phyloP scores from a whole-genome alignment of 2,113 vertebrate species.

The Cromileptes altivelis region DNA sequence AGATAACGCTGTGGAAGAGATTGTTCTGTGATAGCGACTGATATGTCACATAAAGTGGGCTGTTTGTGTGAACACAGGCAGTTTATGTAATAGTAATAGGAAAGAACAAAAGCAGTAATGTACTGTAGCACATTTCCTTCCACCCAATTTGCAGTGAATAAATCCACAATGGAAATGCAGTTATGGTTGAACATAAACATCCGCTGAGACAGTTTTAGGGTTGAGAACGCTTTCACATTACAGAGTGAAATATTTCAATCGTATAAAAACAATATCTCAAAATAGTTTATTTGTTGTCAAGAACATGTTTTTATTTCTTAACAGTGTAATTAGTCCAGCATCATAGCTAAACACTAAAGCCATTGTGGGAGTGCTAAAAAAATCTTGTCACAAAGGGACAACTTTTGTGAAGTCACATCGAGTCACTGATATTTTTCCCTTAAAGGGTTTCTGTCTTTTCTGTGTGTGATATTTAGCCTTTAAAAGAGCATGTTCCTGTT shows the following conservation, averaged over 20 bases:
- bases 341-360: background rate
- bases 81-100: constrained; percentile 30
- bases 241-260: background rate
- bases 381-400: background rate
- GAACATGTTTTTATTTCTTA: background rate
- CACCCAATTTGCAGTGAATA: constrained; percentile 12
- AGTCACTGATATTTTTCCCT: background rate
- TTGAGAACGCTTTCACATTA: background rate
- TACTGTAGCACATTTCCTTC: background rate
- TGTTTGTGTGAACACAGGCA: constrained; percentile 37
- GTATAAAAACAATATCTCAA: background rate
- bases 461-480: background rate
- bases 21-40: constrained; percentile 43
- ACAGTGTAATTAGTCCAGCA: background rate
- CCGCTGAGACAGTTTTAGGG: background rate
- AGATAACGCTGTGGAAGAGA: constrained; percentile 44
- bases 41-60: constrained; percentile 54
- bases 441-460: background rate
- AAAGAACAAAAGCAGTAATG: constrained; percentile 11
- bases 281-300: background rate
- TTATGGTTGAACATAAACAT: background rate
- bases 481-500: background rate
- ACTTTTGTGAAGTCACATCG: background rate
- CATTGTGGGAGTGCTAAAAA: background rate
- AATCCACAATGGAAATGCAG: constrained; percentile 4